Conservation (phyloP, 2,888 invertebrate species). For the Agrenia bidenticulata region DNA sequence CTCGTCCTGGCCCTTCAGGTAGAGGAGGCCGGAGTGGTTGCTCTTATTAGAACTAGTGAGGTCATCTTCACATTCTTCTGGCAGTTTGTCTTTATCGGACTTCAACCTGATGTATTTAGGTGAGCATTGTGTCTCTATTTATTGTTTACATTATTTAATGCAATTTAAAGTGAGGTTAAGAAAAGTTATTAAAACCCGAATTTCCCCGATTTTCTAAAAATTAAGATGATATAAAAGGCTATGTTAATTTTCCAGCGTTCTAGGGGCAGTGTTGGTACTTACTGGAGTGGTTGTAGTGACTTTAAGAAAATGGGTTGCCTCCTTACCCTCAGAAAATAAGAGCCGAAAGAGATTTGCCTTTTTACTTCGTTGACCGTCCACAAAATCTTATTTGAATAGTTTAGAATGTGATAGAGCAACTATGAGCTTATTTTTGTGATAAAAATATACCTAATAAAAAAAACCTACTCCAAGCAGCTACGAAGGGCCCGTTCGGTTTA, state of each 20-base stretch:
- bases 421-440: too few relatives aligned
- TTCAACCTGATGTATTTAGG: neutral
- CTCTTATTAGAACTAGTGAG: conserved; percentile 84
- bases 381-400: too few relatives aligned
- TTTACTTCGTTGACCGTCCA: conserved; percentile 22
- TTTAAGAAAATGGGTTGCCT: conserved; percentile 78
- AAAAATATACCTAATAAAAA: too few relatives aligned
- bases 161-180: neutral
- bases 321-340: conserved; percentile 60
- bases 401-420: too few relatives aligned
- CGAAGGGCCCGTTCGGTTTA: too few relatives aligned
- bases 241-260: conserved; percentile 62
- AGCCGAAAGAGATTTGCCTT: conserved; percentile 34
- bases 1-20: conserved; percentile 77
- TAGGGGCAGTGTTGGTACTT: conserved; percentile 78
- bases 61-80: conserved; percentile 62
- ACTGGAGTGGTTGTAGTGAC: conserved; percentile 81
- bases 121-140: neutral
- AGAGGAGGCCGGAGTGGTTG: conserved; percentile 88
- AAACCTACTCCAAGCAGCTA: too few relatives aligned
- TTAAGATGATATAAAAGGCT: neutral
- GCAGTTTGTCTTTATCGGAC: conserved; percentile 1
- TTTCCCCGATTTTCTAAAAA: neutral
- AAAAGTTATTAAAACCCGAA: neutral
- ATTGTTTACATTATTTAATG: neutral